These are phyloP conservation scores for Gadus macrocephalus DNA, from an alignment of 2,113 vertebrate genomes.

Conservation along the genomic window DNA sequence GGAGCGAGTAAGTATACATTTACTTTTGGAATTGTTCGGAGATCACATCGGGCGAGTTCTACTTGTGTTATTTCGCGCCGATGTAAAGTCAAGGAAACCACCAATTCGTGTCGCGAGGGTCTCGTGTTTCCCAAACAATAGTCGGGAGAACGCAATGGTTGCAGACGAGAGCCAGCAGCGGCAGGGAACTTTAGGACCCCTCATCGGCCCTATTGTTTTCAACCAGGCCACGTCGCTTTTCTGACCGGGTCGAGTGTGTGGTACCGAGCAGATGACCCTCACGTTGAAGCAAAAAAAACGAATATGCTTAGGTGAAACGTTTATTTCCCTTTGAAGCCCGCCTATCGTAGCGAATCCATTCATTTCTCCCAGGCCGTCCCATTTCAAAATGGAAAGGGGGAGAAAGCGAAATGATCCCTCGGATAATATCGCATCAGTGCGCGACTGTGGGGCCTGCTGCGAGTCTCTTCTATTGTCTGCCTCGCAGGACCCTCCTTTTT, in stretches of 20 bases:
- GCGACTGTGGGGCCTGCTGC: too few species aligned
- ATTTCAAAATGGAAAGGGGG: slow-evolving; percentile 2
- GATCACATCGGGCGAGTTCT: background rate
- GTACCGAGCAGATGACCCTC: background rate
- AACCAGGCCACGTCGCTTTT: slow-evolving; percentile 41
- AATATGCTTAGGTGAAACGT: too few species aligned
- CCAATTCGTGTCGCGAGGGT: slow-evolving; percentile 24
- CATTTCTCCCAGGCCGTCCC: slow-evolving; percentile 23
- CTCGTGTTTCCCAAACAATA: slow-evolving; percentile 63
- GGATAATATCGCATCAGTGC: slow-evolving; percentile 3
- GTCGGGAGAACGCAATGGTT: slow-evolving; percentile 56
- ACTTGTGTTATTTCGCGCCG: background rate
- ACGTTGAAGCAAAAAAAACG: too few species aligned
- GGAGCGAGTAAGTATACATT: slow-evolving; percentile 52
- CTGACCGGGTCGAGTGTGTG: background rate
- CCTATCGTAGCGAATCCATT: slow-evolving; percentile 48
- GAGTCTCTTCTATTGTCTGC: too few species aligned
- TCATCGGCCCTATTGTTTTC: slow-evolving; percentile 42
- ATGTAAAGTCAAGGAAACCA: background rate
- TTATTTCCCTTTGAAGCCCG: slow-evolving; percentile 2
- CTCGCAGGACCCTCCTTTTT: too few species aligned
- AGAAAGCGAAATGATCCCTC: slow-evolving; percentile 3
- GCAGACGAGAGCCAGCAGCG: slow-evolving; percentile 20
- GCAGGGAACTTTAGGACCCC: slow-evolving; percentile 51
- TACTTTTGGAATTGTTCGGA: background rate